Percentiles rank a stretch among this genome's conserved stretches.
These are phyloP conservation scores for Chaetodon trifascialis DNA, from an alignment of 2,113 vertebrate genomes.

Conservation along the genomic window DNA sequence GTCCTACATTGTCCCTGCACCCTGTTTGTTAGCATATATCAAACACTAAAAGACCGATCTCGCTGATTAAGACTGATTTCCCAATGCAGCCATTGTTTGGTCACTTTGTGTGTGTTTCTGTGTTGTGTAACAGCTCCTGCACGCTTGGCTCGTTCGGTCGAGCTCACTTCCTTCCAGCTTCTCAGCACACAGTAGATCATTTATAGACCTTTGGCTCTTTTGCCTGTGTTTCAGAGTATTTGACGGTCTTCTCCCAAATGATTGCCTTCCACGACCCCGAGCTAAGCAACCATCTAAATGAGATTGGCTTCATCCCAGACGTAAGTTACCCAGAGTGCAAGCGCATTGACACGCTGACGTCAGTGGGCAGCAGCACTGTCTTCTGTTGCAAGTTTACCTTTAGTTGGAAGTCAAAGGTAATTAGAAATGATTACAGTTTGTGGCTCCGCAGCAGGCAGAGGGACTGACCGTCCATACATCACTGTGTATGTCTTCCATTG, in stretches of 20 bases:
- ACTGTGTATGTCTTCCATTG: slow-evolving; percentile 41
- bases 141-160: not conserved
- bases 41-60: not conserved
- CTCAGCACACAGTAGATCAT: not conserved
- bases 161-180: not conserved
- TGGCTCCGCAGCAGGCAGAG: slow-evolving; percentile 24
- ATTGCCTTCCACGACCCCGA: slow-evolving; percentile 99
- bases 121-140: not conserved
- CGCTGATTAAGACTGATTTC: not conserved
- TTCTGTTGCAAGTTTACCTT: slow-evolving; percentile 40
- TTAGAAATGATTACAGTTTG: slow-evolving; percentile 24
- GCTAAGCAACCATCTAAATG: slow-evolving; percentile 98
- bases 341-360: slow-evolving; percentile 7
- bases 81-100: not conserved
- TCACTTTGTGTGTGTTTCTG: not conserved
- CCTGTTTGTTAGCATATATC: not conserved
- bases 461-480: slow-evolving; percentile 46
- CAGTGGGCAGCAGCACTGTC: slow-evolving; percentile 8
- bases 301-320: slow-evolving; percentile 99
- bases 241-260: slow-evolving; percentile 99
- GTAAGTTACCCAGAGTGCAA: slow-evolving; percentile 86
- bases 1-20: too few species aligned
- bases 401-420: slow-evolving; percentile 32
- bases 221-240: slow-evolving; percentile 89
- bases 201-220: not conserved